phyloP scores from a whole-genome alignment of 2,113 vertebrate genomes.

The Hippocampus abdominalis region DNA sequence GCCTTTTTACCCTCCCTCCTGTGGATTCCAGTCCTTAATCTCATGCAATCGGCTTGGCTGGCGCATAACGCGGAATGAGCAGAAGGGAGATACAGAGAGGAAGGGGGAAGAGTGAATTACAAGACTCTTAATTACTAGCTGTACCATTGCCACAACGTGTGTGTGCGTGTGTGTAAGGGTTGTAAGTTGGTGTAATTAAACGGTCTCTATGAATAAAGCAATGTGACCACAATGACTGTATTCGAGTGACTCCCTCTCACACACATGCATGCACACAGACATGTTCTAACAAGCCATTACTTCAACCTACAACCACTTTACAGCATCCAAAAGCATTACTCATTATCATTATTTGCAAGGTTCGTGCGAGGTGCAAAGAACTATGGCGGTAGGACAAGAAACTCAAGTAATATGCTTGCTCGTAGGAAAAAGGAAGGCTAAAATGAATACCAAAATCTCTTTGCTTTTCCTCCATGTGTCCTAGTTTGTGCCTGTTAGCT shows the following conservation, averaged over 20 bases:
- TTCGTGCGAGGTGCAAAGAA: too few relatives aligned
- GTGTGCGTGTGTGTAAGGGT: conserved; percentile 26
- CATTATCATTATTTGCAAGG: not conserved
- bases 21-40: conserved; percentile 59
- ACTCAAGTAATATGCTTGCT: not conserved
- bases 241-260: conserved; percentile 31
- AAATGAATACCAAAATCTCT: conserved; percentile 37
- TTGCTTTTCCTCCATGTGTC: conserved; percentile 23
- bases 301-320: conserved; percentile 28
- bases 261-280: conserved; percentile 17
- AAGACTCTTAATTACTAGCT: conserved; percentile 69
- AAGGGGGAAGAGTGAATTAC: conserved; percentile 44
- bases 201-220: conserved; percentile 53
- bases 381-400: too few relatives aligned
- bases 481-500: conserved; percentile 29
- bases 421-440: not conserved
- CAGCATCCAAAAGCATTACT: conserved; percentile 22
- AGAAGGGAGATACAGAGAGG: conserved; percentile 11
- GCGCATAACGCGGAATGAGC: conserved; percentile 42
- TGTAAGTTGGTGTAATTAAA: conserved; percentile 66
- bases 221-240: conserved; percentile 50
- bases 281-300: conserved; percentile 26
- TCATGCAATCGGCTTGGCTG: conserved; percentile 65
- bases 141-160: conserved; percentile 36
- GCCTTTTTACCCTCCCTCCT: conserved; percentile 14